Base-by-base conservation (phyloP, 2,797 vertebrate species). In the Anas flavirostris region DNA sequence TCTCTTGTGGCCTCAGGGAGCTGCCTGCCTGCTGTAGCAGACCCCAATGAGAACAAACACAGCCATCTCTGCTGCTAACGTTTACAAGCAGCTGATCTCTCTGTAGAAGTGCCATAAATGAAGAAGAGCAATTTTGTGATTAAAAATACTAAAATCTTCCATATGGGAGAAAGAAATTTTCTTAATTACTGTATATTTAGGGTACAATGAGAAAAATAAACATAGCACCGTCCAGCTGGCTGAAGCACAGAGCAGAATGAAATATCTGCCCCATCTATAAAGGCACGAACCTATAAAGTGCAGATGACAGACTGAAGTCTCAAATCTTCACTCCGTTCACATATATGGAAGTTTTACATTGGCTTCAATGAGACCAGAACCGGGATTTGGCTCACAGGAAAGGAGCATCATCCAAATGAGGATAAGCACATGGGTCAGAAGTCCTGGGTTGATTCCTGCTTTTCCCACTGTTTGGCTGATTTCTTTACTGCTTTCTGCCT, bases 111-210 rank as follows among this genome's bases (percentile, higher is more conserved):
- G 43, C 62, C 41, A 46, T 64, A 77, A 86, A 52, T 48, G 53
- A 88, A 84, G 46, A 85, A 60, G 70, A 76, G 43, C 46, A 73
- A 73, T 92, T 91, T 90, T 73, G 12, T 52, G 28, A 29, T 85
- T 94, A 85, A 76, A 95, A 88, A 66, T 52, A 67, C 63, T 87
- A 85, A 96, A 95, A 82, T 90, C 46, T 95, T 96, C 83, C 91
- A 70, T 73, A 69, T 63, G 86, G 63, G 84, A 86, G 50, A 84
- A 86, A 52, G 10, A 15, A 35, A 48, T 25, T 88, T 4, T 84
- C 84, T 88, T 62, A 87, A 87, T 85, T 60, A 9, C 55, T 58
- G 43, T 79, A 79, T 66, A 37, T 94, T 94, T 48, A 48, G 46
- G 22, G 46, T 25, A 23, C 46, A 48, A 48, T 48, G 22, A 48